Evolutionary conservation across 2,888 invertebrate genomes (phyloP), one percentile per base, ranked within the genome.

Genomic region (Tridacna gigas): DNA sequence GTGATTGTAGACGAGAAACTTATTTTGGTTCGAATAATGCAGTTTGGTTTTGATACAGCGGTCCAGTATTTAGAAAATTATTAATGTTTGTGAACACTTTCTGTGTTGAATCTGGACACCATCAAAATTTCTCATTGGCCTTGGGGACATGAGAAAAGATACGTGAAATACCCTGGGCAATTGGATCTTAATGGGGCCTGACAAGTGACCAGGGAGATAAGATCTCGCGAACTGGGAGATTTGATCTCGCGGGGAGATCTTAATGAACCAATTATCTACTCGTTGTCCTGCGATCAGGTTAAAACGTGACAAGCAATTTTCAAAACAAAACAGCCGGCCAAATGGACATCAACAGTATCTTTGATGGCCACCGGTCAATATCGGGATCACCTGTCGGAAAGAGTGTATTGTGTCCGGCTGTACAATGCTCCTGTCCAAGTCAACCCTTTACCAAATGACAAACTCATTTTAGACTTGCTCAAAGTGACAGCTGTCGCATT

Each of bases 201-300:
- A 71, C 71, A 71, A 71, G 71, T 71, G 71, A 71, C 71, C 71
- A 48, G 13, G 11, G 22, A 25, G 71, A 71, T 71, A 71, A 71
- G 3, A 71, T 71, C 71, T 71, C 71, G 51, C 47, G 71, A 71
- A 51, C 45, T n/a, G 26, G 11, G 71, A 71, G 69, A 71, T 71
- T 45, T 71, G 51, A 71, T 71, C 71, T 71, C 71, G 22, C 25
- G 22, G 51, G 25, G 71, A 48, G 71, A 71, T 71, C 71, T 71
- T 71, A 71, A 71, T 71, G 71, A 71, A 51, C 71, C 71, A 71
- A 71, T 71, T 71, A 71, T 71, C 71, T 20, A 71, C 71, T 37
- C 71, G 71, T 71, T 51, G 18, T 69, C 69, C 45, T 51, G 15
- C 47, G 71, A 71, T 51, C 71, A 71, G 69, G 37, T 45, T n/a